A percentile compares a stretch with the other conserved stretches of the same genome.
phyloP scores from a whole-genome alignment of 2,797 vertebrate genomes.

The Perodicticus potto region DNA sequence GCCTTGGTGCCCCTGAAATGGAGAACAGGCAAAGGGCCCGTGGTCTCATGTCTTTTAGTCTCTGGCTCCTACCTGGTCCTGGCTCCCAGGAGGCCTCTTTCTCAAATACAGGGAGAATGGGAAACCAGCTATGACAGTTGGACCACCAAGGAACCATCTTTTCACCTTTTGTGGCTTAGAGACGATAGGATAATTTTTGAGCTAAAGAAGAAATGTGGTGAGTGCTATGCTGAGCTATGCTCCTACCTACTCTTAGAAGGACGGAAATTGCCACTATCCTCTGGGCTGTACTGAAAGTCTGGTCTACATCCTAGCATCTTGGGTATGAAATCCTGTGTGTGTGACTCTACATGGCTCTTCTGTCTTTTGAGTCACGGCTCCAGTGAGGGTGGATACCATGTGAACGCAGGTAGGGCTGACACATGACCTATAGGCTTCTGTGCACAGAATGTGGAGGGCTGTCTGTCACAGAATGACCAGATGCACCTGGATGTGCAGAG shows the following conservation, averaged over 20 bases:
- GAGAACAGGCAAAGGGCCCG: background rate
- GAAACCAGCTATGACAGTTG: background rate
- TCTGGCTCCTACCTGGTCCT: background rate
- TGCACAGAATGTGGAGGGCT: too few species aligned
- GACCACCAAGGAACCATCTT: background rate
- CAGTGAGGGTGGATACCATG: background rate
- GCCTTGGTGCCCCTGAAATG: accelerated
- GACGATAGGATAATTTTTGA: background rate
- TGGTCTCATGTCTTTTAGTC: background rate
- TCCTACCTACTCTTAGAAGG: background rate
- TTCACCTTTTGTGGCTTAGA: background rate
- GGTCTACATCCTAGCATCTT: accelerated
- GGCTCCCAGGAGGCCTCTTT: background rate
- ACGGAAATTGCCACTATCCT: background rate
- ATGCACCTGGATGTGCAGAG: background rate
- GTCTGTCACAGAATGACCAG: background rate
- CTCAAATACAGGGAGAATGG: background rate
- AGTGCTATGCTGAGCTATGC: background rate
- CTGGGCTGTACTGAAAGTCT: background rate
- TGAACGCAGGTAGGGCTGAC: background rate
- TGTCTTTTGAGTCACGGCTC: background rate
- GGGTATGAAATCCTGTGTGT: background rate
- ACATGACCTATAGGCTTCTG: background rate
- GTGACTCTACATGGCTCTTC: accelerated
- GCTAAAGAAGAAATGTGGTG: background rate